Base-by-base conservation (phyloP, 2,888 invertebrate species). In the Leucophenga maculata region DNA sequence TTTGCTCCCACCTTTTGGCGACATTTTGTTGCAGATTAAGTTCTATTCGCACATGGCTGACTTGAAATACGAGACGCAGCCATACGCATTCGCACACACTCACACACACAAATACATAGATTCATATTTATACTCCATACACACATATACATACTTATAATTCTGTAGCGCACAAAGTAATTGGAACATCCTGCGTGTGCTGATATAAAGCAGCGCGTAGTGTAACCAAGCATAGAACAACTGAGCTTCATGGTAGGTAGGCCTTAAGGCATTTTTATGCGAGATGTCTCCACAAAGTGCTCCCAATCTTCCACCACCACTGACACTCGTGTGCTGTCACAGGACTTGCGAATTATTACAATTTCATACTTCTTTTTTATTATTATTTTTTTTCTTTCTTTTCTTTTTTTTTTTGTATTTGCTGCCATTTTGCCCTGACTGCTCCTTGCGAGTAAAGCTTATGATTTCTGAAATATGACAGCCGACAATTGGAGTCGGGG, bases 11-110 rank as follows among this genome's bases (percentile, higher is more conserved):
- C 85, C 84, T 85, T 26, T 83, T 83, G 83, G 79, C 83, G 84
- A 86, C 86, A 86, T 86, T 86, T 86, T 87, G 87, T 87, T 85
- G 86, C 84, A 87, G 86, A 86, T 87, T 86, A 87, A 85, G 85
- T 86, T 83, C 86, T 83, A 87, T 87, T 86, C 87, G 86, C 86
- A 86, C 86, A 87, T 86, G 86, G 81, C 79, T 86, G 87, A 72
- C 83, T 83, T 87, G 86, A 86, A 86, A 86, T 86, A 86, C 85
- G 86, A 85, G 85, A 77, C 73, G 74, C 69, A 57, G 73, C 71
- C 72, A 75, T 69, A 71, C 71, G 57, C 70, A 66, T 75, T 72
- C 64, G 64, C 65, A 68, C 68, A 65, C 50, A 46, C 64, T 60
- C 65, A 68, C 68, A 65, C 50, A 46, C 59, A 62, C 3, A 59